Conservation (phyloP, 53 echinoderm and acorn worm genomes). For the Holothuria leucospilota region DNA sequence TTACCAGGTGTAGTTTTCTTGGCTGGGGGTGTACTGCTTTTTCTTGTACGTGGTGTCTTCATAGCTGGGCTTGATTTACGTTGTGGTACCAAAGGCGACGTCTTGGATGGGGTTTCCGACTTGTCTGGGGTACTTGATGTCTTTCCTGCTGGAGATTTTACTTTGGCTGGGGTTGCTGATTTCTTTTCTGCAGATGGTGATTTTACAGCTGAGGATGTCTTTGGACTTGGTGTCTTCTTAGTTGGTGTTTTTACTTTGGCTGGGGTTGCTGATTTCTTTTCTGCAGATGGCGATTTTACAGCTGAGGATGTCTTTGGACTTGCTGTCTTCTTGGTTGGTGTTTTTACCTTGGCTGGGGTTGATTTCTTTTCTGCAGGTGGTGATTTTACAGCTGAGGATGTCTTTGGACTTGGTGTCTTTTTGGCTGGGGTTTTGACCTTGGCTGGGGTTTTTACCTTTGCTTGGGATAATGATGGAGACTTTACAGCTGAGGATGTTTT, state of each 20-base stretch:
- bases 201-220: not conserved
- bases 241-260: constrained; percentile 39
- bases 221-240: not conserved
- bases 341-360: constrained; percentile 30
- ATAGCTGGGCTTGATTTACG: constrained; percentile 17
- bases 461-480: not conserved
- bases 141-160: constrained; percentile 5
- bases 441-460: not conserved
- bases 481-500: not conserved
- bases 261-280: not conserved
- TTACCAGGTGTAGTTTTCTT: constrained; percentile 51
- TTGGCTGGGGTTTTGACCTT: constrained; percentile 39
- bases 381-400: not conserved
- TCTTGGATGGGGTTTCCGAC: constrained; percentile 29
- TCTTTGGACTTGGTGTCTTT: not conserved
- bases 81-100: constrained; percentile 8
- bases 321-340: not conserved
- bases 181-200: constrained; percentile 11
- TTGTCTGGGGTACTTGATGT: not conserved
- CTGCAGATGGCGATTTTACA: not conserved
- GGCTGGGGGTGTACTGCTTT: constrained; percentile 1
- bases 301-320: not conserved
- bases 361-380: not conserved
- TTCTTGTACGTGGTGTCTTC: constrained; percentile 46
- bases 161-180: constrained; percentile 12